Evolutionary conservation across 92 coral and sea anemone genomes (phyloP).

Genomic region (Montipora capitata): DNA sequence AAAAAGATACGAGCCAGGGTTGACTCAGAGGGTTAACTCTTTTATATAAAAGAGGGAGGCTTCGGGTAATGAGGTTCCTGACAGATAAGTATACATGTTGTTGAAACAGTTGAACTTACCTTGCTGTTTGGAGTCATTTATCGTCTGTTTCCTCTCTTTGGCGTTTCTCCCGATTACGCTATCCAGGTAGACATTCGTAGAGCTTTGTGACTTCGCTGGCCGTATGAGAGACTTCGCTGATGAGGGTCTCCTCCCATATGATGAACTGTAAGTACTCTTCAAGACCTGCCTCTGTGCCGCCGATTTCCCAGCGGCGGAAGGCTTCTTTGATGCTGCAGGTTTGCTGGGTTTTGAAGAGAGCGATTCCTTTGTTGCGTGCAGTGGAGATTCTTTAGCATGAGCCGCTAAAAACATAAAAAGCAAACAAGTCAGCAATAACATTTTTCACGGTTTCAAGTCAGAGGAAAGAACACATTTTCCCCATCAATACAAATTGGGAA

Average conservation of each 20-base stretch:
- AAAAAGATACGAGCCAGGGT: too few species aligned
- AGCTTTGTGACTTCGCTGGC: neutral
- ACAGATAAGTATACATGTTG: too few species aligned
- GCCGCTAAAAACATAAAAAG: neutral
- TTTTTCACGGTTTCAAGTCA: too few species aligned
- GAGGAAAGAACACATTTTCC: too few species aligned
- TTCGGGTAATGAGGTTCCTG: too few species aligned
- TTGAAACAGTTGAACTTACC: neutral
- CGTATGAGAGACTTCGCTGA: slow-evolving; percentile 35
- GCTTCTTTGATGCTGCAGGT: slow-evolving; percentile 11
- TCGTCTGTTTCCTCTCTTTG: neutral
- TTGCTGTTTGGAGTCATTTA: neutral
- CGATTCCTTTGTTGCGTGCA: neutral
- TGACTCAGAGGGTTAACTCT: too few species aligned
- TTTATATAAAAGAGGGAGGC: too few species aligned
- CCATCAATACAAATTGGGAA: too few species aligned
- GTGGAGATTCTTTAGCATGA: neutral
- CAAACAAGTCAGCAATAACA: neutral
- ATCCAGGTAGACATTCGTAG: slow-evolving; percentile 43
- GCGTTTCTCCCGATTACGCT: slow-evolving; percentile 34
- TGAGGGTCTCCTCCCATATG: slow-evolving; percentile 40
- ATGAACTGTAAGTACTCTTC: slow-evolving; percentile 60
- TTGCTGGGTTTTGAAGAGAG: slow-evolving; percentile 32
- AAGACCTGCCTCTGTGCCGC: slow-evolving; percentile 27
- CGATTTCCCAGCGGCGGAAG: slow-evolving; percentile 14